Conservation (phyloP, 2,797 vertebrate genomes). For the Xenopus petersii region DNA sequence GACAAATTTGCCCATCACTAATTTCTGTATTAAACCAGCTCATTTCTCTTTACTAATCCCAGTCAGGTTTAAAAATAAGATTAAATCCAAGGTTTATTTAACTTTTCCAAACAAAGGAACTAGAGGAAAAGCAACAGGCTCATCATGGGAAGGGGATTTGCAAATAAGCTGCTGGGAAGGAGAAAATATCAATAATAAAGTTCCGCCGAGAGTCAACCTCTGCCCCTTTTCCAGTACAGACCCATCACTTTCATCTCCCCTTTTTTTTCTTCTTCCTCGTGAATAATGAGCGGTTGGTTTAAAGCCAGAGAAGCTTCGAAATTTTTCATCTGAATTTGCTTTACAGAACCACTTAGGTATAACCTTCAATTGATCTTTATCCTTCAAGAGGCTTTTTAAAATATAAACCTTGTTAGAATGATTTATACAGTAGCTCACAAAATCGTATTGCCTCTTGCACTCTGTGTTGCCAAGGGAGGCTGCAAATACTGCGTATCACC, state of each 20-base stretch:
- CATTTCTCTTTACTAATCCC: too few relatives aligned
- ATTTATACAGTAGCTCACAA: constrained; percentile 40
- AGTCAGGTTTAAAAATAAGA: too few relatives aligned
- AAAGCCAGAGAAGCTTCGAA: constrained; percentile 38
- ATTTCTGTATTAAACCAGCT: too few relatives aligned
- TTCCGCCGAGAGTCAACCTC: constrained; percentile 30
- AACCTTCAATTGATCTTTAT: constrained; percentile 43
- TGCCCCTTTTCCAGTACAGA: constrained; percentile 37
- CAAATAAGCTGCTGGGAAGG: constrained; percentile 48
- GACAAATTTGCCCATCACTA: too few relatives aligned
- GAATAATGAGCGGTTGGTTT: constrained; percentile 43
- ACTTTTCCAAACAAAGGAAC: background rate
- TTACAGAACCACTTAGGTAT: constrained; percentile 43
- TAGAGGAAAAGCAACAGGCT: background rate
- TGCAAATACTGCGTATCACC: background rate
- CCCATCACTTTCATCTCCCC: constrained; percentile 37
- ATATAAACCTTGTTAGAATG: constrained; percentile 41
- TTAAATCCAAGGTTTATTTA: too few relatives aligned
- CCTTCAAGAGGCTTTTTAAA: constrained; percentile 32
- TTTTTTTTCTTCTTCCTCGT: constrained; percentile 19
- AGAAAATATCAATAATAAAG: constrained; percentile 39
- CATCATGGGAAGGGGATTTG: constrained; percentile 33
- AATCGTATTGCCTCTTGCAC: constrained; percentile 16
- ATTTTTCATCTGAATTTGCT: constrained; percentile 45
- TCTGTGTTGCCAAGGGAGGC: constrained; percentile 20